Evolutionary conservation across 2,113 vertebrate genomes (phyloP), one percentile per base, ranked within the genome.

Genomic region (Catagonus wagneri): DNA sequence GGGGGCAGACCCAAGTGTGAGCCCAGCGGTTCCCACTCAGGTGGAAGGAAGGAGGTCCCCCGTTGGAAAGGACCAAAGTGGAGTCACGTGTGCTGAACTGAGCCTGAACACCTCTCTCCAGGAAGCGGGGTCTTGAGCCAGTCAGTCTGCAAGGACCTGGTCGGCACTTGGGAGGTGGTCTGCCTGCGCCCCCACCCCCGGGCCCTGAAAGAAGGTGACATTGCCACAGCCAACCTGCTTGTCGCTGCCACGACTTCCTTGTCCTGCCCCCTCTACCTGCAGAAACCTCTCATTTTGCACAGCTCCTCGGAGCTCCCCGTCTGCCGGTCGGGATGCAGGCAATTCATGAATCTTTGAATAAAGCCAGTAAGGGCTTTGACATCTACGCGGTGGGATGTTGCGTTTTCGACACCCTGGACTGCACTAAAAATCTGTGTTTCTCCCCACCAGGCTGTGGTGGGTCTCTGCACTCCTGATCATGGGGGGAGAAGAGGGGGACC

Each of bases 111-210:
- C 7, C 54, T 58, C 22, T 79, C 20, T 79, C 54, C 14, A 44
- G 32, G 74, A 54, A 36, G 54, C 25, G 76, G n/a, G 34, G 20
- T 79, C 13, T 36, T 58, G n/a, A 79, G 13, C 52, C 7, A 79
- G 76, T 16, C 12, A 20, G 0, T 36, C 20, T 58, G 76, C 32
- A 80, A 7, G 22, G n/a, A 36, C 20, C 54, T 9, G 76, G 54
- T 80, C 20, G 1, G 20, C 76, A 34, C 76, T 10, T 0, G 76
- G 76, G 76, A 25, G 76, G 76, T 4, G 1, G 76, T 58, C 12
- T 58, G 76, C n/a, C 4, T 1, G 75, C 32, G 6, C 54, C 34
- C 58, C 32, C 0, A 13, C 0, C n/a, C 20, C 15, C 20, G n/a
- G n/a, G 11, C 52, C 32, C 22, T 13, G 34, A 58, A 23, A 54